A percentile compares a stretch with the other conserved stretches of the same genome.
These are phyloP conservation scores for Phallusia fumigata DNA, from an alignment of 23 tunicate genomes.

Conservation along the genomic window DNA sequence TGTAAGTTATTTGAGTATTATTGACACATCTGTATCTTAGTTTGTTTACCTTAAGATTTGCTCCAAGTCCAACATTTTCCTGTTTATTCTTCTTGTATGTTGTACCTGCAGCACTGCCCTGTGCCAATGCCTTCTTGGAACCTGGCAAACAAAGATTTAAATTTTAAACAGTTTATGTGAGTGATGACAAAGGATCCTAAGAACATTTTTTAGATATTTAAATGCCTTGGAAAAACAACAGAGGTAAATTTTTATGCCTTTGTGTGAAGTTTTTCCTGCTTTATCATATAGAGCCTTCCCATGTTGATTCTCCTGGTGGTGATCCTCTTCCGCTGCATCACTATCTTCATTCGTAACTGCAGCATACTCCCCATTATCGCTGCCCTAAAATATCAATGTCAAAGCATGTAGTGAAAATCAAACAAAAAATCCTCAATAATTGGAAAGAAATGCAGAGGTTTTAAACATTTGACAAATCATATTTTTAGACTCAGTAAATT, in stretches of 20 bases:
- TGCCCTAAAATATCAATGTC: not conserved
- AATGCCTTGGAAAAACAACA: too few relatives aligned
- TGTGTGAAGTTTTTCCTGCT: constrained; percentile 61
- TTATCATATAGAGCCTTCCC: constrained; percentile 55
- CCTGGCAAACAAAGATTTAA: not conserved
- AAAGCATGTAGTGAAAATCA: too few relatives aligned
- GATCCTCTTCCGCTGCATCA: constrained; percentile 23
- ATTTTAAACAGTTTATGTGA: not conserved
- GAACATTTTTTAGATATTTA: too few relatives aligned
- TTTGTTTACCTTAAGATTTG: constrained; percentile 62
- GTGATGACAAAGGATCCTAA: too few relatives aligned
- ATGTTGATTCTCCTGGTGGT: constrained; percentile 22
- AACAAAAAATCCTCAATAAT: too few relatives aligned
- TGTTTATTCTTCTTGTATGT: constrained; percentile 52
- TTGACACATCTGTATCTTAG: too few relatives aligned
- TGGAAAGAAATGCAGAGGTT: not conserved
- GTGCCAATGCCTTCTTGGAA: not conserved
- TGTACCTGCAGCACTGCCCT: not conserved
- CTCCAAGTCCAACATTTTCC: constrained; percentile 42
- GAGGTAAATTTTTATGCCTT: not conserved
- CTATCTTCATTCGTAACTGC: not conserved
- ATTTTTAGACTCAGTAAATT: too few relatives aligned
- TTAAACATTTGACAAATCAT: too few relatives aligned
- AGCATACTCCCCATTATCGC: constrained; percentile 3
- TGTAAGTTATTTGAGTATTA: too few relatives aligned